Conservation (phyloP, 37 sponge, comb jelly and placozoan species). For the Bolinopsis microptera region DNA sequence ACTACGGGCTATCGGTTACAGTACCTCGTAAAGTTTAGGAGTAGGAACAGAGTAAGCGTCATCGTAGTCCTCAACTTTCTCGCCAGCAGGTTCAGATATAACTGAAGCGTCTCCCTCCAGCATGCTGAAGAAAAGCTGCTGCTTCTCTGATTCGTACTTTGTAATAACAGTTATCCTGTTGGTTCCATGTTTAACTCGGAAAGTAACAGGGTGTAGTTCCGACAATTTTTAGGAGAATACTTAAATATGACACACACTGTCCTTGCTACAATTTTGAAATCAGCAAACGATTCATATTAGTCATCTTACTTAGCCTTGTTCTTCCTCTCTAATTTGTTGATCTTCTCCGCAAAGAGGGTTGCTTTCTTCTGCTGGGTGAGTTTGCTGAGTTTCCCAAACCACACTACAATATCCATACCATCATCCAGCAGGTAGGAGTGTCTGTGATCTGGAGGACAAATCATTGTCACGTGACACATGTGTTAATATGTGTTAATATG, state of each 20-base stretch:
- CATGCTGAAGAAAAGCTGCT: constrained; percentile 9
- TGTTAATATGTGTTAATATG: too few species aligned
- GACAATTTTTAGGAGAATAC: too few species aligned
- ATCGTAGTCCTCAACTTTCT: neutral
- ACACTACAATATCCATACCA: constrained; percentile 77
- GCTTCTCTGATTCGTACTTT: constrained; percentile 52
- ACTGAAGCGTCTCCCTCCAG: neutral
- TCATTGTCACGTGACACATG: neutral
- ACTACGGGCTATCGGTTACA: too few species aligned
- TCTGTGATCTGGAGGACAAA: constrained; percentile 68
- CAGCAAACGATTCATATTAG: too few species aligned
- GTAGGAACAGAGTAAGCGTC: constrained; percentile 46
- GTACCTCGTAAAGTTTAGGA: constrained; percentile 53
- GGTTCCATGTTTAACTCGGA: too few species aligned
- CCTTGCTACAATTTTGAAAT: too few species aligned
- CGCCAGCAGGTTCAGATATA: neutral
- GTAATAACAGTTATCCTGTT: constrained; percentile 2
- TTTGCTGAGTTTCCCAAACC: constrained; percentile 79
- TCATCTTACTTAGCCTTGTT: constrained; percentile 70
- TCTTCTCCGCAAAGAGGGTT: constrained; percentile 84
- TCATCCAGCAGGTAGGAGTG: constrained; percentile 85
- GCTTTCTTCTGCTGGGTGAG: constrained; percentile 66
- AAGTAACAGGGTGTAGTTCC: too few species aligned
- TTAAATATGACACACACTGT: too few species aligned
- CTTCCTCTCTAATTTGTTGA: constrained; percentile 89